A percentile compares a stretch with the other conserved stretches of the same genome.
Conservation (phyloP, 2,888 invertebrate genomes). For the Sphaeridia pumilis region DNA sequence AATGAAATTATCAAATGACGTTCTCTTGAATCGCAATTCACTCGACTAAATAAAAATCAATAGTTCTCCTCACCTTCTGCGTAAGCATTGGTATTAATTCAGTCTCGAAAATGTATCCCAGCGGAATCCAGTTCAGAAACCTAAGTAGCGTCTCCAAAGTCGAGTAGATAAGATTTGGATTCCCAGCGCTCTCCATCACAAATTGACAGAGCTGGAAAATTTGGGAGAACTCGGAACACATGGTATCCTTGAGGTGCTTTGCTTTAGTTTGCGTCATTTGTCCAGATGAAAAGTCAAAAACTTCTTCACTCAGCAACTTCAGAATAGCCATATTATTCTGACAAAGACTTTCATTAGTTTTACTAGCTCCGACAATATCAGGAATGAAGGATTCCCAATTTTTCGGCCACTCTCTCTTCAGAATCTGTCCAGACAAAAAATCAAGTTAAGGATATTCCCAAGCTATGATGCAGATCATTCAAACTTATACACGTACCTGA, state of each 20-base stretch:
- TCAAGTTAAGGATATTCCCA: not conserved
- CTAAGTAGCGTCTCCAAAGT: constrained; percentile 90
- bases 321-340: constrained; percentile 99
- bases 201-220: constrained; percentile 96
- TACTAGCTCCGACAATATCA: constrained; percentile 97
- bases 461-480: not conserved
- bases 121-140: constrained; percentile 99
- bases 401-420: constrained; percentile 99
- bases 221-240: constrained; percentile 98
- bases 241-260: constrained; percentile 96
- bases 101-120: constrained; percentile 99
- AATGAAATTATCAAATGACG: not conserved
- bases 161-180: constrained; percentile 87
- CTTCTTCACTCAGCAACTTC: constrained; percentile 93
- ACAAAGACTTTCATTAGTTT: constrained; percentile 96
- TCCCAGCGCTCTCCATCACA: constrained; percentile 95
- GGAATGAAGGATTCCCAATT: constrained; percentile 99
- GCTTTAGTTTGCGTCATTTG: constrained; percentile 99
- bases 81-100: constrained; percentile 87
- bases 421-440: constrained; percentile 52
- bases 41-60: not conserved
- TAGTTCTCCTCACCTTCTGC: constrained; percentile 51
- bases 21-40: not conserved
- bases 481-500: constrained; percentile 50
- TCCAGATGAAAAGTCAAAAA: constrained; percentile 96